Evolutionary conservation across 2,797 vertebrate genomes (phyloP), one percentile per base, ranked within the genome.

Genomic region (Tarsius wallacei): DNA sequence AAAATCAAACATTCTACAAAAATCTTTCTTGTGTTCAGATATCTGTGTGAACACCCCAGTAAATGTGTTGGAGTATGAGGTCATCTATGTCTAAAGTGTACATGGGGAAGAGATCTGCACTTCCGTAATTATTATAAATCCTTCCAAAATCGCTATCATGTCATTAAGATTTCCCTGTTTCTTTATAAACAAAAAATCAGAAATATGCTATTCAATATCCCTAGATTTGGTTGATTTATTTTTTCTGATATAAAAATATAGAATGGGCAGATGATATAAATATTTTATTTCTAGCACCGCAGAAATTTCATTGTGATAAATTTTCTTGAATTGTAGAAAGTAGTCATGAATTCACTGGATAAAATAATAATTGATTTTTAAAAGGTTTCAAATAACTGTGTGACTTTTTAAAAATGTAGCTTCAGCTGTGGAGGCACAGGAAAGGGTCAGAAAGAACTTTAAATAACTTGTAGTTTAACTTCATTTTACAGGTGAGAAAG

Each of bases 281-380:
- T 51, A 82, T 55, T 92, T 91, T n/a, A 82, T 68, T 89, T 68
- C 19, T 5, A 82, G 24, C 2, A 57, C 15, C 57, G 11, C 13
- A 77, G 53, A 87, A 24, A 53, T 17, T 80, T 77, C n/a, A 28
- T 10, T 80, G 36, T 36, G 53, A 42, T 76, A 19, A 28, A 53
- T 90, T 87, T 51, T 86, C 53, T 94, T 87, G 84, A 82, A 73
- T 11, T 57, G 13, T 64, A 78, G 36, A 86, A 89, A 53, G 17
- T 21, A 91, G 19, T 70, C 53, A 31, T 33, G 21, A 80, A 49
- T 83, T 84, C 93, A 64, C 13, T 53, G 19, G 7, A 90, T 74
- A 36, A 91, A 91, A 73, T 26, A 7, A 86, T 68, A 96, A 85
- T 73, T 89, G 49, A 94, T n/a, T 82, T 74, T n/a, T 90, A 57